Percentiles rank a stretch among this genome's conserved stretches.
Evolutionary conservation across 2,888 invertebrate genomes (phyloP).

Genomic region (Apotomis betuletana): DNA sequence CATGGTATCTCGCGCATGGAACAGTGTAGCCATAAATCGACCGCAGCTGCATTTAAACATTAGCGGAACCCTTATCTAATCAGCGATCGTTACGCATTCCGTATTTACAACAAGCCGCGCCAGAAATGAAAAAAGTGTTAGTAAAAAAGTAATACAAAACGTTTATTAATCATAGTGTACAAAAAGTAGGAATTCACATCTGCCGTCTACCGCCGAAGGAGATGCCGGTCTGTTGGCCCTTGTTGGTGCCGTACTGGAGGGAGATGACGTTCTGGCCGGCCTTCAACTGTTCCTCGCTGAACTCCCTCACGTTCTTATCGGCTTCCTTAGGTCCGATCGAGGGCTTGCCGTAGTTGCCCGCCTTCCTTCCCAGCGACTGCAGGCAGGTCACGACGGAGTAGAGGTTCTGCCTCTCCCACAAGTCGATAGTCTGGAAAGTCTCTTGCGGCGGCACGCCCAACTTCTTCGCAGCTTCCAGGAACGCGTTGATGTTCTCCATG

Average conservation of each 20-base stretch:
- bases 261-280: constrained; percentile 97
- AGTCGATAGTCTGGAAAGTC: constrained; percentile 98
- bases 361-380: constrained; percentile 97
- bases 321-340: constrained; percentile 98
- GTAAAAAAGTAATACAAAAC: constrained; percentile 56
- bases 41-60: constrained; percentile 46
- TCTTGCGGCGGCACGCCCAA: constrained; percentile 97
- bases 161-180: constrained; percentile 50
- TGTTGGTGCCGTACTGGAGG: constrained; percentile 98
- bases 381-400: constrained; percentile 98
- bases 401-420: constrained; percentile 98
- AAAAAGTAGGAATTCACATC: constrained; percentile 85
- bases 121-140: constrained; percentile 65
- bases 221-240: constrained; percentile 97
- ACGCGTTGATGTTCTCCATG: constrained; percentile 99
- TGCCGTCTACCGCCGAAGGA: constrained; percentile 98
- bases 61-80: constrained; percentile 57
- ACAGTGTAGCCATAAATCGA: constrained; percentile 9
- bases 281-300: constrained; percentile 95
- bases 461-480: constrained; percentile 91
- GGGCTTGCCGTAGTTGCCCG: constrained; percentile 91
- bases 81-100: constrained; percentile 48
- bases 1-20: constrained; percentile 15
- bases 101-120: constrained; percentile 51
- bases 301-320: constrained; percentile 96